Evolutionary conservation across 2,113 vertebrate species (phyloP).

Genomic region (Dipodomys stephensi): DNA sequence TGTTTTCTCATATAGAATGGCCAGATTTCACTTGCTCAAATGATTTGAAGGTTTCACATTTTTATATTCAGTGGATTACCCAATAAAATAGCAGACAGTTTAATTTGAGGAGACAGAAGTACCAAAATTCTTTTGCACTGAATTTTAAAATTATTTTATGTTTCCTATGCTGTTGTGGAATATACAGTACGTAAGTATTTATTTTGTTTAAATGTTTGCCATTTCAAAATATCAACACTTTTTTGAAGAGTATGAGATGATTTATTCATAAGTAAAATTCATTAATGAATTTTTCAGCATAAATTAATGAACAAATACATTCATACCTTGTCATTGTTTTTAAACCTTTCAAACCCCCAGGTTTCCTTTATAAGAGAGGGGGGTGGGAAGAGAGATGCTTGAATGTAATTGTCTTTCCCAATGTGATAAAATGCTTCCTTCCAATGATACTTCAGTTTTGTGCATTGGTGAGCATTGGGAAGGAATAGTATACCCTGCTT

Average conservation of each 20-base stretch:
- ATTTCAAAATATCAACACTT: not conserved
- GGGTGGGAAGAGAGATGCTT: not conserved
- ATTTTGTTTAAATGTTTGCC: not conserved
- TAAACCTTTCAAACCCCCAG: not conserved
- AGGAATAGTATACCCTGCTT: not conserved
- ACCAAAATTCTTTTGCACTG: no score
- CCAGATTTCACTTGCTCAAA: not conserved
- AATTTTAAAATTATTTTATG: not conserved
- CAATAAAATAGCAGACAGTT: not conserved
- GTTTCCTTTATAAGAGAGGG: conserved; percentile 1
- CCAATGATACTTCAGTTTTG: not conserved
- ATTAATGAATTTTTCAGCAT: not conserved
- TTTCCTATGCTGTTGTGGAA: not conserved
- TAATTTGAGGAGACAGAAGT: not conserved
- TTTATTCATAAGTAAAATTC: conserved; percentile 45
- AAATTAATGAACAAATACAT: conserved; percentile 26
- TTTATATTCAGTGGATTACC: not conserved
- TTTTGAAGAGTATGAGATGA: conserved; percentile 8
- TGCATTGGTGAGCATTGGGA: not conserved
- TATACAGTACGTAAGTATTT: not conserved
- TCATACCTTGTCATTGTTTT: not conserved
- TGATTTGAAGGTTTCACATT: not conserved
- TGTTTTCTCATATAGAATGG: not conserved
- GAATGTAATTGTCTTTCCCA: conserved; percentile 11
- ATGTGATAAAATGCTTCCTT: conserved; percentile 40